A percentile compares a stretch with the other conserved stretches of the same genome.
phyloP scores from a whole-genome alignment of 2,113 vertebrate species.

The Otis tarda region DNA sequence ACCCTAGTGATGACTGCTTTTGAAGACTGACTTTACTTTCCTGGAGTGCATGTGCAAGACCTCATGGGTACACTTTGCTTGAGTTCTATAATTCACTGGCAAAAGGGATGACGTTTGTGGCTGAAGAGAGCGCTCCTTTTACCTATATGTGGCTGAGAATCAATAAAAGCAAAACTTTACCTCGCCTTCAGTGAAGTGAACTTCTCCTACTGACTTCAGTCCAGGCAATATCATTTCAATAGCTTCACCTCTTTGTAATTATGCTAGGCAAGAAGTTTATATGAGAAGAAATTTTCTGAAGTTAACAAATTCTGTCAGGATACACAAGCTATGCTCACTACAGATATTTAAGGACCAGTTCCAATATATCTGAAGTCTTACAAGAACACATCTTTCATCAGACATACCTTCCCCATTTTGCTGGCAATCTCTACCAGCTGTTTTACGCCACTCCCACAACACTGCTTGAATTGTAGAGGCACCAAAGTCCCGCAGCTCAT shows the following conservation, averaged over 20 bases:
- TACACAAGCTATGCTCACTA: background rate
- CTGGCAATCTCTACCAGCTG: background rate
- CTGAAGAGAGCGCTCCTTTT: background rate
- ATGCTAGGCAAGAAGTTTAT: background rate
- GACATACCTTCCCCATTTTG: background rate
- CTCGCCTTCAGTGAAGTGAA: background rate
- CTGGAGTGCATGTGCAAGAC: background rate
- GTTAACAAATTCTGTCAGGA: background rate
- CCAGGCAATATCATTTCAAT: background rate
- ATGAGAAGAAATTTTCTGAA: background rate
- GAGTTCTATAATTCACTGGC: background rate
- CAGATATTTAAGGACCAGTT: background rate
- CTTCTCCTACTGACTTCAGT: background rate
- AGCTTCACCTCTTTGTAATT: rapidly evolving
- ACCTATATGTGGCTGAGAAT: background rate
- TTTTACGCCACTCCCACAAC: background rate
- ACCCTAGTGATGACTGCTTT: background rate
- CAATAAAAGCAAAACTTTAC: background rate
- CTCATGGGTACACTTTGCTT: background rate
- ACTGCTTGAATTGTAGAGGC: background rate
- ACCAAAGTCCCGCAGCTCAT: background rate
- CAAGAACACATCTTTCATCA: background rate
- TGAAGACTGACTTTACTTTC: background rate
- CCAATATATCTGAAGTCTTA: background rate
- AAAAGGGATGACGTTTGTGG: background rate